A percentile compares a stretch with the other conserved stretches of the same genome.
Conservation (phyloP, 2,888 invertebrate species). For the Drosophila mayaguana region DNA sequence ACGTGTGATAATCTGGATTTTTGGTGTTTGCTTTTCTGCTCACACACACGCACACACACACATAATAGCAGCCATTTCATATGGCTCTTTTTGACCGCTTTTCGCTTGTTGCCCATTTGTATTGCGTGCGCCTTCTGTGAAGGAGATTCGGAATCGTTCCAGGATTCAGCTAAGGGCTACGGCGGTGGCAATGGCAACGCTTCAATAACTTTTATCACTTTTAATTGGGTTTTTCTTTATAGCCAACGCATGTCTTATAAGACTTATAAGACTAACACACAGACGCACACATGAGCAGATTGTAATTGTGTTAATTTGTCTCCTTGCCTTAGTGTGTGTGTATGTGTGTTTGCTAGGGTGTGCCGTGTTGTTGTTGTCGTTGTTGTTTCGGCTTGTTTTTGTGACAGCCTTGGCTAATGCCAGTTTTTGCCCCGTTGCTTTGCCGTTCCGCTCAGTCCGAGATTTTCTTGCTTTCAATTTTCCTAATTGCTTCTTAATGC, state of each 20-base stretch:
- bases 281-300: slow-evolving; percentile 62
- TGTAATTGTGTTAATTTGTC: slow-evolving; percentile 78
- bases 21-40: slow-evolving; percentile 19
- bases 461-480: slow-evolving; percentile 69
- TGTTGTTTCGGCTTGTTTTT: slow-evolving; percentile 38
- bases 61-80: slow-evolving; percentile 73
- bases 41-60: slow-evolving; percentile 10
- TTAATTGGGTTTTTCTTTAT: slow-evolving; percentile 81
- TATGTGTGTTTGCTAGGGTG: slow-evolving; percentile 27
- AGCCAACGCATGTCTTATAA: slow-evolving; percentile 76
- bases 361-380: slow-evolving; percentile 36
- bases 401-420: slow-evolving; percentile 72
- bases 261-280: slow-evolving; percentile 57
- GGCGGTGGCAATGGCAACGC: slow-evolving; percentile 35
- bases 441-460: slow-evolving; percentile 32
- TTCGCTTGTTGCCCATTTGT: slow-evolving; percentile 61
- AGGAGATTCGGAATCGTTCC: slow-evolving; percentile 1
- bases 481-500: slow-evolving; percentile 75
- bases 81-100: slow-evolving; percentile 54
- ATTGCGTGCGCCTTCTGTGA: slow-evolving; percentile 37
- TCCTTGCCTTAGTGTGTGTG: slow-evolving; percentile 14
- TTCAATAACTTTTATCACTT: slow-evolving; percentile 81
- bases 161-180: slow-evolving; percentile 13
- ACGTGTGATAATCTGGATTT: slow-evolving; percentile 62
- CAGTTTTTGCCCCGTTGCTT: slow-evolving; percentile 36